A percentile compares a stretch with the other conserved stretches of the same genome.
Conservation (phyloP, 2,113 vertebrate genomes). For the human region GRCh38 chr2:180970501-180971000, state of each 20-base stretch:
- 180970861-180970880: not conserved
- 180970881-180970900: not conserved
- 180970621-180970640: not conserved
- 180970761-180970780: slow-evolving; percentile 19
- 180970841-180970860: not conserved
- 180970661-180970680: not conserved
- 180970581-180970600: not conserved
- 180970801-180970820: slow-evolving; percentile 20
- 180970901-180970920: slow-evolving; percentile 24
- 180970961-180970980: slow-evolving; percentile 52
- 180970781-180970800: slow-evolving; percentile 1
- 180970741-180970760: not conserved
- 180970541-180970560: slow-evolving; percentile 10
- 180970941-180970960: not conserved
- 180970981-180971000: slow-evolving; percentile 51
- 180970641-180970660: not conserved
- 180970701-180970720: not conserved
- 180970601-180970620: slow-evolving; percentile 24
- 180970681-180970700: slow-evolving; percentile 34
- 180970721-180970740: slow-evolving; percentile 46
- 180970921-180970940: slow-evolving; percentile 28
- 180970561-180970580: not conserved
- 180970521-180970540: slow-evolving; percentile 58
- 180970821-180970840: not conserved
- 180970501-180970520: slow-evolving; percentile 69